Base-by-base conservation (phyloP, 2,113 vertebrate genomes). In the Cyanistes caeruleus region DNA sequence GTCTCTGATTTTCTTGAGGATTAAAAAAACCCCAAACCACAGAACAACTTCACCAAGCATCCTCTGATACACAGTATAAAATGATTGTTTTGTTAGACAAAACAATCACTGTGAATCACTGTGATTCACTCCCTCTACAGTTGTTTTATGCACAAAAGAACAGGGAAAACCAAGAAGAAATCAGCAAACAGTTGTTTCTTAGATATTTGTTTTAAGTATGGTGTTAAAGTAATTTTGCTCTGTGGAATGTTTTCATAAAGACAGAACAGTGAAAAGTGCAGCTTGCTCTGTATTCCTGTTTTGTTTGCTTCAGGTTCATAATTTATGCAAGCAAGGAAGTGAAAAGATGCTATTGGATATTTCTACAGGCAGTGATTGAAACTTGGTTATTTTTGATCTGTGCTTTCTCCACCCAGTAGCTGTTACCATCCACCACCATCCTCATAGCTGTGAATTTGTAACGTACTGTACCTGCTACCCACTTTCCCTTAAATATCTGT, bases 401-500 rank as follows among this genome's bases (percentile, higher is more conserved):
- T 85, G 89, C 74, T 97, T 98, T 97, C 97, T 97, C 97, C 97
- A 97, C 97, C 96, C 97, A 93, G 97, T 97, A 97, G 97, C 97
- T 98, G 97, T 97, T 97, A 97, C 96, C 97, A 96, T 97, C 95
- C 97, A 98, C 96, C 97, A 97, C 97, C 91, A 88, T 98, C 97
- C 97, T 94, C 72, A 86, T 93, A 98, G 98, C 97, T 97, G 96
- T 96, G 97, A 91, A 97, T 97, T 96, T 97, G 78, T 97, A 96
- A 96, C 93, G 85, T 96, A 65, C 96, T 95, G 94, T 97, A 98
- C 98, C 98, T 98, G 98, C 98, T 98, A 97, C 98, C 96, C 95
- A 70, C 95, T 97, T 98, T 97, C 97, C 98, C 95, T 98, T 98
- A 96, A 92, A 94, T 98, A 92, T 97, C 97, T 98, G 93, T 96